Conservation (phyloP, 2,113 vertebrate genomes). For the Pampusana beccarii region DNA sequence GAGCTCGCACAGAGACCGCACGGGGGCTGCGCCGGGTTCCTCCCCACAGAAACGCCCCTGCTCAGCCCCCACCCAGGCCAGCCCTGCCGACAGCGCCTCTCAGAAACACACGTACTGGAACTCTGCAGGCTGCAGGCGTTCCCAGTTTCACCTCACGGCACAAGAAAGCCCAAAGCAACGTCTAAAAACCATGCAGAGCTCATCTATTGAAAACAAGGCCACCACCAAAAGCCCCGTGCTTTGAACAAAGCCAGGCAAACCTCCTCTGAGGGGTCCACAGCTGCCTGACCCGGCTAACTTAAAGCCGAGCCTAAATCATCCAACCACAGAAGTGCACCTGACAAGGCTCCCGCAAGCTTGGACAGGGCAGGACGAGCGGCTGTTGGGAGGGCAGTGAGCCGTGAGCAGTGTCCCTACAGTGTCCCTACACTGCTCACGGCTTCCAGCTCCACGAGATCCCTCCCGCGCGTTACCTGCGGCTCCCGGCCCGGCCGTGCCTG, state of each 20-base stretch:
- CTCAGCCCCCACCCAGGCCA: not conserved
- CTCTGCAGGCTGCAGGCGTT: rapidly evolving
- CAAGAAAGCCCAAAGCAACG: not conserved
- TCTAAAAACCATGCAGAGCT: not conserved
- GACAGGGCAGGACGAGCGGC: not conserved
- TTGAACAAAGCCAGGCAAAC: not conserved
- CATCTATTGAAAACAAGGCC: not conserved
- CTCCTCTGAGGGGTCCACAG: not conserved
- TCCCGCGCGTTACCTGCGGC: rapidly evolving
- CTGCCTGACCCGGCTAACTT: not conserved
- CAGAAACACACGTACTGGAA: no score
- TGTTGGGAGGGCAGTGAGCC: not conserved
- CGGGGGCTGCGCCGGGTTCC: not conserved
- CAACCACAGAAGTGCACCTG: not conserved
- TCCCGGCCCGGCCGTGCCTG: rapidly evolving
- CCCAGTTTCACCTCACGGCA: not conserved
- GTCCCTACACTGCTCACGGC: rapidly evolving
- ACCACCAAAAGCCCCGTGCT: not conserved
- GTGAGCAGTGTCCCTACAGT: no score
- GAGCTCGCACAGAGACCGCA: not conserved
- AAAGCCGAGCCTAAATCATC: not conserved
- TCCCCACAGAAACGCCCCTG: not conserved
- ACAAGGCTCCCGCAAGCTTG: not conserved
- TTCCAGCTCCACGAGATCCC: not conserved
- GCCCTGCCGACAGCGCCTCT: not conserved